Base-by-base conservation (phyloP, 2,888 invertebrate species). In the Oscheius sp. region DNA sequence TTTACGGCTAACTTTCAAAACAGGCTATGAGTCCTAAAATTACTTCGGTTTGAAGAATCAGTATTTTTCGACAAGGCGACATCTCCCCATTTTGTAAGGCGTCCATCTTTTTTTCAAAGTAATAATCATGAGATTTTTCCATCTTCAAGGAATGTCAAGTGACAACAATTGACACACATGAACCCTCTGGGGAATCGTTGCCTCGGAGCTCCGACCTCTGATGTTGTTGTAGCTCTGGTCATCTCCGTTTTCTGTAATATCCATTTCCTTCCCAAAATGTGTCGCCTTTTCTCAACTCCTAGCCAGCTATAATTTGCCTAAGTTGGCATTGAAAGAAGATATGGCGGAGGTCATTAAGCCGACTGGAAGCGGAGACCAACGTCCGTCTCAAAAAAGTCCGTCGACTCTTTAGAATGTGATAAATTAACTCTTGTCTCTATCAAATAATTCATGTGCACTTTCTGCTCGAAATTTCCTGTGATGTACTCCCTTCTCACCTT, bases 241-340 rank as follows among this genome's bases (percentile, higher is more conserved):
- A 49, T 13, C 16, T 49, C 13, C 13, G n/a, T 49, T 7, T n/a
- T 18, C 49, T 49, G 45, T 43, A n/a, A n/a, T n/a, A 7, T 43
- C 45, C 7, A 43, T 12, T 12, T 43, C 45, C 45, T 12, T 43
- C 45, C 7, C 7, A 43, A 35, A 35, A 5, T 13, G 49, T 3
- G 6, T 49, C 49, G 13, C 3, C n/a, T 3, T 16, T 18, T 49
- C 23, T 55, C 3, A 13, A 55, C 55, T 25, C 13, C 55, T n/a
- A 21, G 41, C n/a, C n/a, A n/a, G 21, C 61, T 43, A 61, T 21
- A 43, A 61, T 61, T 61, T 61, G 61, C 61, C 61, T 61, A 61
- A 61, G 61, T 41, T 61, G 55, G 55, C 55, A 55, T 7, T 55
- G 66, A 66, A 66, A 66, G 66, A 66, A 66, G 66, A 66, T 66